Evolutionary conservation across 2,888 invertebrate species (phyloP).

Genomic region (Leucophenga maculata): DNA sequence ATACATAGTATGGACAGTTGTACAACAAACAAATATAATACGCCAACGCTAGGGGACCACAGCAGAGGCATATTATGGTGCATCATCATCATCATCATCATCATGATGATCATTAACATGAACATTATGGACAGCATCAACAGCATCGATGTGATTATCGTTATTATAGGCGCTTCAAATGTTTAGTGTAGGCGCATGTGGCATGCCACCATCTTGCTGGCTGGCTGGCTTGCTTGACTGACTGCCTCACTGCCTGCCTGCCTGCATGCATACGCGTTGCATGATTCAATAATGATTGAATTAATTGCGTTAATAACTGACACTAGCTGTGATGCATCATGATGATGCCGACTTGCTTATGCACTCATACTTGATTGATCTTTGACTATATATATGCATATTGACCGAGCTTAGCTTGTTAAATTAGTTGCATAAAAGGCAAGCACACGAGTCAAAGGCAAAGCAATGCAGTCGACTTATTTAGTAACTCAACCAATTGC

Average conservation of each 20-base stretch:
- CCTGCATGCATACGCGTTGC: slow-evolving; percentile 56
- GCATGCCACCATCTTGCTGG: no score
- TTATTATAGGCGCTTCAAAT: slow-evolving; percentile 33
- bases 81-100: slow-evolving; percentile 3
- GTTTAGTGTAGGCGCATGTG: background rate
- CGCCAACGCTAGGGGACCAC: slow-evolving; percentile 27
- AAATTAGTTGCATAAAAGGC: slow-evolving; percentile 12
- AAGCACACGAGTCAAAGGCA: slow-evolving; percentile 15
- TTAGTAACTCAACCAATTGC: background rate
- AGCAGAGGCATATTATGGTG: slow-evolving; percentile 20
- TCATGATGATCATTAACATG: slow-evolving; percentile 28
- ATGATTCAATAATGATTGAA: slow-evolving; percentile 72
- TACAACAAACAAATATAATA: slow-evolving; percentile 7
- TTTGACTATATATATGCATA: background rate
- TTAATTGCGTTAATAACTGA: slow-evolving; percentile 73
- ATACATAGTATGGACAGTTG: background rate
- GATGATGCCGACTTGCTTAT: background rate
- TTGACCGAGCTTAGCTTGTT: slow-evolving; percentile 9
- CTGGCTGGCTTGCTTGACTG: no score
- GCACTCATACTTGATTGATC: background rate
- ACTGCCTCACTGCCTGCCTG: no score
- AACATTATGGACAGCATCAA: slow-evolving; percentile 33
- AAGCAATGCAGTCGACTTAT: background rate
- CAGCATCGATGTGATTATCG: slow-evolving; percentile 47
- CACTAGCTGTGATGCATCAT: slow-evolving; percentile 54